Evolutionary conservation across 2,888 invertebrate genomes (phyloP).

Genomic region (Lasius platythorax): DNA sequence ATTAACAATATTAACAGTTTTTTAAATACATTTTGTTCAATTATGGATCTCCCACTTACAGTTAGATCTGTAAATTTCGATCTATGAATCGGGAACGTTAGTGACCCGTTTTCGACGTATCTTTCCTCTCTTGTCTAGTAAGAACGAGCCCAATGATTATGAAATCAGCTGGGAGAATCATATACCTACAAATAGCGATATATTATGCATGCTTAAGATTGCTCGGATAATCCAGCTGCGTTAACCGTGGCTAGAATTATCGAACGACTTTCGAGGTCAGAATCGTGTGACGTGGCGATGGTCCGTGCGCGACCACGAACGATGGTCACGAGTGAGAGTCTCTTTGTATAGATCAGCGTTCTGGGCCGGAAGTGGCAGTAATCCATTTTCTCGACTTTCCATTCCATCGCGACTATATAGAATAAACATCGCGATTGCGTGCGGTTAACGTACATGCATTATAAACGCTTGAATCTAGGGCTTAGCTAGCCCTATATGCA

Average conservation of each 20-base stretch:
- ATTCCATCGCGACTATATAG: slow-evolving; percentile 67
- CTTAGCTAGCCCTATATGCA: neutral
- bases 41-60: neutral
- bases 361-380: slow-evolving; percentile 76
- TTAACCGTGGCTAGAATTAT: slow-evolving; percentile 80
- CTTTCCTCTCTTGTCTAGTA: neutral
- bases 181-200: slow-evolving; percentile 54
- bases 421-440: slow-evolving; percentile 1
- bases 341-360: slow-evolving; percentile 51
- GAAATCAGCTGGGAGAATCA: slow-evolving; percentile 52
- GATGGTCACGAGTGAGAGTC: slow-evolving; percentile 75
- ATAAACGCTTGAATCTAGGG: neutral
- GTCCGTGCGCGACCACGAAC: slow-evolving; percentile 37
- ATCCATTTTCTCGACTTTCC: slow-evolving; percentile 78
- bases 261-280: slow-evolving; percentile 83
- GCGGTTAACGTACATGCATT: neutral
- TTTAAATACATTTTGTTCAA: neutral
- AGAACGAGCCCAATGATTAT: slow-evolving; percentile 59
- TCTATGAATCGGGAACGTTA: neutral
- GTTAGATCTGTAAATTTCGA: neutral
- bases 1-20: neutral
- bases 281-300: slow-evolving; percentile 71
- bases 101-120: slow-evolving; percentile 17
- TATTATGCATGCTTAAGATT: slow-evolving; percentile 79
- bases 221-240: slow-evolving; percentile 72